Evolutionary conservation across 2,797 vertebrate species (phyloP), one percentile per base, ranked within the genome.

Genomic region (Eupleurogrammus muticus): DNA sequence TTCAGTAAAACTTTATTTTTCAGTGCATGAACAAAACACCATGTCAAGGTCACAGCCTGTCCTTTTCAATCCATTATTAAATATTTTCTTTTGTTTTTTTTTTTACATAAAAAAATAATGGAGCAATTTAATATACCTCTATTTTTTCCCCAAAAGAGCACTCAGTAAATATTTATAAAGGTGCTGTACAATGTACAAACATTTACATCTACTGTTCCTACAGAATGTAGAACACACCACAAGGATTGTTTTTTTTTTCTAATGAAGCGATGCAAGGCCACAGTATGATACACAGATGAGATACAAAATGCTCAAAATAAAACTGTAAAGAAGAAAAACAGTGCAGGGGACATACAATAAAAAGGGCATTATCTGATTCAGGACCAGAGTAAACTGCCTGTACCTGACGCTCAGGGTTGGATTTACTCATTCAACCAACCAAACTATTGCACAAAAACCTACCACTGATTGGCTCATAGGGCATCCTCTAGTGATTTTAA

Each of bases 21-120:
- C 91, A 94, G 90, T 86, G 91, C 93, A 96, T 95, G 92, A 96
- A 95, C 88, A 86, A 89, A 91, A 96, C 91, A 90, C 92, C 92
- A 83, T 80, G 84, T 93, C 89, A 88, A 89, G 87, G 93, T 90
- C 85, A 88, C 85, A 82, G 83, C 81, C 85, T 86, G 83, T 90
- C 87, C 57, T 81, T 92, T 89, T 87, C 69, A 83, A 93, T 86
- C 72, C 79, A 81, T 88, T 84, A 80, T 92, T 90, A 92, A 91
- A 94, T 90, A 91, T 85, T 78, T 88, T 84, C 86, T 85, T 75
- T 87, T 16, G 28, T 28, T 28, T 3, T 81, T 90, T 93, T 95
- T 95, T 95, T 95, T 96, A 94, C 90, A 96, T 99, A 99, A 95
- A 99, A 99, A 99, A 98, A 99, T 99, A 99, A 99, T 96, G 92